These are phyloP conservation scores for Chelonus insularis DNA, from an alignment of 1,140 invertebrate genomes.

Conservation along the genomic window DNA sequence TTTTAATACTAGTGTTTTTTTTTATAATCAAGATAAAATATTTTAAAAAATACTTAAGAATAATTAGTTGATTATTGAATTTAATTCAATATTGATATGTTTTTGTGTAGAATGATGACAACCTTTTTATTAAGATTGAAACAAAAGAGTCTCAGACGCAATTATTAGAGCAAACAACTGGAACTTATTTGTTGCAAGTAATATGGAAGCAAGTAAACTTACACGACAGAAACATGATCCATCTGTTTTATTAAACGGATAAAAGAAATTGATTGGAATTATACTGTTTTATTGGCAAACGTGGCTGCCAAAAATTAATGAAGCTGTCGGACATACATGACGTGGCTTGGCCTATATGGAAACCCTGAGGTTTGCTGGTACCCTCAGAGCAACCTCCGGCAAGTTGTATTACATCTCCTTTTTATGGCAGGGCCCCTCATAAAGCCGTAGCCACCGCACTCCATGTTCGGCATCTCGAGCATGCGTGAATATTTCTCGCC, in stretches of 20 bases:
- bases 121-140: no score
- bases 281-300: slow-evolving; percentile 1
- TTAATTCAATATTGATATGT: no score
- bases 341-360: slow-evolving; percentile 15
- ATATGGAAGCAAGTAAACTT: no score
- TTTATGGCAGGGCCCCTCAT: slow-evolving; percentile 44
- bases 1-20: no score
- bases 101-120: no score
- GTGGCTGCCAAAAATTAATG: slow-evolving; percentile 12
- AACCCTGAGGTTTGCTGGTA: background rate
- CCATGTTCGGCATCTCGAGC: slow-evolving; percentile 40
- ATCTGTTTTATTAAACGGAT: background rate
- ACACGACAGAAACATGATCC: no score
- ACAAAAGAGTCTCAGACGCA: no score
- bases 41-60: no score
- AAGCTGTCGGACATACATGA: slow-evolving; percentile 13
- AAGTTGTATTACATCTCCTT: slow-evolving; percentile 43
- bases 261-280: slow-evolving; percentile 4
- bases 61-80: no score
- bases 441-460: slow-evolving; percentile 37
- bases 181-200: no score
- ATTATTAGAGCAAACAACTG: no score
- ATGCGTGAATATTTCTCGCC: slow-evolving; percentile 42
- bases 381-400: slow-evolving; percentile 3
- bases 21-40: no score